Evolutionary conservation across 2,888 invertebrate genomes (phyloP), one percentile per base, ranked within the genome.

Genomic region (Caenorhabditis zanzibari): DNA sequence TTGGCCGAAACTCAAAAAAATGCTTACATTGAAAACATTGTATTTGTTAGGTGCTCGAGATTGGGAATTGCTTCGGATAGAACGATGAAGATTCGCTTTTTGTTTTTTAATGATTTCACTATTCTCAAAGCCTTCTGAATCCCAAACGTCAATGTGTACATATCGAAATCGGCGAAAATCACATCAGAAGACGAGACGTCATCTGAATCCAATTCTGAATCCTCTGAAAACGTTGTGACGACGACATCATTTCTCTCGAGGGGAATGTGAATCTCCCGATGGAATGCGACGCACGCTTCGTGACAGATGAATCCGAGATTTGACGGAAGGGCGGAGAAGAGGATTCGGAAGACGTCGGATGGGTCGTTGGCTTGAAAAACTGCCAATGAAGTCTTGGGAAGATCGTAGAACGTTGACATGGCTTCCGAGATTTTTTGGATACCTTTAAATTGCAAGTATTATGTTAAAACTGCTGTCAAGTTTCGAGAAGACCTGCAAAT

Each of bases 161-260:
- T 38, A 10, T 71, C 72, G 16, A 79, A 73, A 68, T 82, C 77
- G n/a, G 59, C 61, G 7, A 82, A 68, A 61, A 77, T 41, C n/a
- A 79, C 64, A 26, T 72, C 72, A 22, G 61, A 63, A 32, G 47
- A 35, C 7, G 38, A 44, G 28, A 35, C 71, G 28, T 59, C 44
- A 12, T 72, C 72, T 16, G 32, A 9, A 59, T 72, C 49, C 47
- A 54, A 1, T 28, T 72, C 58, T 9, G 44, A 54, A 28, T 59
- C 19, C 9, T 26, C n/a, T 12, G 72, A 72, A 19, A 59, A 58
- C 9, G 19, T 19, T 0, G 38, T 16, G 47, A 32, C 26, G 5
- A 14, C 49, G 2, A 12, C 28, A 19, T 47, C 24, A 16, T 2
- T 10, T 38, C 32, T 4, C 32, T 38, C 38, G 38, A 12, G 2